Evolutionary conservation across 2,113 vertebrate species (phyloP).

Genomic region (Heliornis fulica): DNA sequence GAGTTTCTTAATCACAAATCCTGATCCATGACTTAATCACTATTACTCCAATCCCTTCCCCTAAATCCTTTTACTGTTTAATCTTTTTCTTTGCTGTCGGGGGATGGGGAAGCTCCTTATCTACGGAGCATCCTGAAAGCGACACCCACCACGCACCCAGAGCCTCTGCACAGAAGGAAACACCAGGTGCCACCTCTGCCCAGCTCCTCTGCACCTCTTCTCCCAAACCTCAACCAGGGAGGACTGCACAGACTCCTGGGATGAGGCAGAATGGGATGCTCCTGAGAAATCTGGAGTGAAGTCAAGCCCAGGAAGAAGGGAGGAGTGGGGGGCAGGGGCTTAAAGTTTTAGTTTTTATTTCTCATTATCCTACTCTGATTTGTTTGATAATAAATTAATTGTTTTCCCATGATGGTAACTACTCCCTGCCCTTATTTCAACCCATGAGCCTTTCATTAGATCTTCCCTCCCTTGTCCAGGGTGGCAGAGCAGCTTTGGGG

Average conservation of each 20-base stretch:
- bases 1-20: neutral
- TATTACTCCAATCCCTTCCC: neutral
- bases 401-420: too few species aligned
- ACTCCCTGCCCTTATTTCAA: too few species aligned
- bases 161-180: neutral
- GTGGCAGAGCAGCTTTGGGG: too few species aligned
- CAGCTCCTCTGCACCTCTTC: neutral
- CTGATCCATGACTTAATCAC: conserved; percentile 35
- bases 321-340: too few species aligned
- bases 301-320: too few species aligned
- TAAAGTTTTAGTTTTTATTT: too few species aligned
- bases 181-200: fast-evolving
- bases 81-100: neutral
- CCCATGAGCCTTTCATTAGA: too few species aligned
- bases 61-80: conserved; percentile 39
- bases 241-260: fast-evolving
- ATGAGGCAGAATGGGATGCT: neutral
- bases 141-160: neutral
- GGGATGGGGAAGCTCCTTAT: neutral
- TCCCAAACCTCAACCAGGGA: neutral
- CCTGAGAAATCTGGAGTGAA: neutral
- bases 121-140: neutral
- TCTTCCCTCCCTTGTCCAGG: too few species aligned
- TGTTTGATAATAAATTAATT: too few species aligned
- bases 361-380: too few species aligned